Conservation (phyloP, 2,888 invertebrate genomes). For the Oscheius sp. region DNA sequence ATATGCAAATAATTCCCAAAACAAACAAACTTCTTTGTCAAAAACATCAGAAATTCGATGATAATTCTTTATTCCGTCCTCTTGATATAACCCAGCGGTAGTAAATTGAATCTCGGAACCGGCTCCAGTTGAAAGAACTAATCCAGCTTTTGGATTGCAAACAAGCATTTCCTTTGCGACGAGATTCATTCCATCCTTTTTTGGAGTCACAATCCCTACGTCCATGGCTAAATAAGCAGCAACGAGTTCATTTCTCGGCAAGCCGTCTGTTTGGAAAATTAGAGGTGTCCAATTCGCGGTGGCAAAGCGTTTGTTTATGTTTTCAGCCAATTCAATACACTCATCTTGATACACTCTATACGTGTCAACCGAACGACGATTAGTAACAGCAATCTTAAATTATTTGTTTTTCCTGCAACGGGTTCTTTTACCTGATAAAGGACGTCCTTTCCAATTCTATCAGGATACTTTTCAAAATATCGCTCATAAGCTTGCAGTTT, state of each 20-base stretch:
- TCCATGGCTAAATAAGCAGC: constrained; percentile 70
- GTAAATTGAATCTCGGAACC: constrained; percentile 69
- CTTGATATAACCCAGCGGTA: constrained; percentile 65
- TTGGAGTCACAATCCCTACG: constrained; percentile 70
- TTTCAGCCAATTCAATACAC: constrained; percentile 63
- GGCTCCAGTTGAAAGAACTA: constrained; percentile 68
- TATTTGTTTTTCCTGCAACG: background rate
- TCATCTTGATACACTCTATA: constrained; percentile 70
- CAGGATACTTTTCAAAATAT: constrained; percentile 68
- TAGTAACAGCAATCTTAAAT: constrained; percentile 67
- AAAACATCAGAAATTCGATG: constrained; percentile 65
- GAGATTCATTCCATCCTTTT: constrained; percentile 69
- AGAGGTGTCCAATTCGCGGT: constrained; percentile 65
- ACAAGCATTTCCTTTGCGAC: constrained; percentile 70
- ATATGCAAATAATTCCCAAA: background rate
- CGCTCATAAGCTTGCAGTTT: constrained; percentile 65
- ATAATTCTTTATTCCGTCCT: constrained; percentile 65
- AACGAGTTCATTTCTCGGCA: constrained; percentile 64
- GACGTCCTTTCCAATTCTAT: constrained; percentile 69
- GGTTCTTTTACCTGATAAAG: constrained; percentile 57
- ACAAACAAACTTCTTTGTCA: constrained; percentile 52
- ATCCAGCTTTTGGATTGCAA: constrained; percentile 67
- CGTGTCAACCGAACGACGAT: constrained; percentile 69
- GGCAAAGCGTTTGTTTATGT: constrained; percentile 58
- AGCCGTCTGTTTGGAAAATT: constrained; percentile 68